Evolutionary conservation across 2,888 invertebrate species (phyloP).

Genomic region (Tryphoninae sp.): DNA sequence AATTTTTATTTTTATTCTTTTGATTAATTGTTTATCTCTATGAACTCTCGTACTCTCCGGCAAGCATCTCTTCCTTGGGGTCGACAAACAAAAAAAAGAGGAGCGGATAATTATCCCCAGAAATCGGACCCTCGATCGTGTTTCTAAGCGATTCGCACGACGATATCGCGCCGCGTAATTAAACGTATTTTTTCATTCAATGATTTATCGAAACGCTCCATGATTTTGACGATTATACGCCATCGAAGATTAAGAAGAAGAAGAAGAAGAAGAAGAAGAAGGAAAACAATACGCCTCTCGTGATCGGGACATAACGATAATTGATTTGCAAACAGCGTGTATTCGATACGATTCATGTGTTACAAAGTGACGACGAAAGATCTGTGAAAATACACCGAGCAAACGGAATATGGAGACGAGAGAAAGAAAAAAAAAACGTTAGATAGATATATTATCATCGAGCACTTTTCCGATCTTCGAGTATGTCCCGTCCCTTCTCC

Average conservation of each 20-base stretch:
- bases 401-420: conserved; percentile 1
- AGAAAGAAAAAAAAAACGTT: conserved; percentile 13
- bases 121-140: conserved; percentile 22
- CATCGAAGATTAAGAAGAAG: not conserved
- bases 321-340: too few relatives aligned
- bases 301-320: conserved; percentile 16
- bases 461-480: conserved; percentile 22
- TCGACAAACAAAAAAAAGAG: not conserved
- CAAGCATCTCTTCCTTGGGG: conserved; percentile 38
- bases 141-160: conserved; percentile 41
- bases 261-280: conserved; percentile 30
- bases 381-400: too few relatives aligned
- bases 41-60: conserved; percentile 25
- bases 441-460: conserved; percentile 10
- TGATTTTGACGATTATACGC: conserved; percentile 34
- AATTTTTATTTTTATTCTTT: conserved; percentile 16
- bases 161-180: conserved; percentile 64
- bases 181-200: conserved; percentile 67
- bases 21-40: not conserved
- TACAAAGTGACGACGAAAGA: too few relatives aligned
- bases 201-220: conserved; percentile 48
- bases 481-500: not conserved
- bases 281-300: conserved; percentile 11
- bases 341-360: too few relatives aligned
- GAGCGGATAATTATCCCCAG: not conserved